These are phyloP conservation scores for Drosophila paulistorum DNA, from an alignment of 1,140 invertebrate genomes.

Conservation along the genomic window DNA sequence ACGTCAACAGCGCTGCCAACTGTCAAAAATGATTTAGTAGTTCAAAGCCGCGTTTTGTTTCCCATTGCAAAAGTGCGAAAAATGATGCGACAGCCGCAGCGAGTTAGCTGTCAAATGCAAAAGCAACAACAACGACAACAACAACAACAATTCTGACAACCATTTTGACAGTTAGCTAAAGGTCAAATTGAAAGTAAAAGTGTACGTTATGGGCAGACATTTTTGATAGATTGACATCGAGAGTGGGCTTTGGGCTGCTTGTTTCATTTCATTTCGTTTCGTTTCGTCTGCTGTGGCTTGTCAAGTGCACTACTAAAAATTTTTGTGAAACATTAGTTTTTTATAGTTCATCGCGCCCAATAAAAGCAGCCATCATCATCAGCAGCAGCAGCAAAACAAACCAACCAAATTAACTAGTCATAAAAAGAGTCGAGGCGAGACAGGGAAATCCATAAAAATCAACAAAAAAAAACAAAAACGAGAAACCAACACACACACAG, in stretches of 20 bases:
- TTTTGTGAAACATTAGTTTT: constrained; percentile 60
- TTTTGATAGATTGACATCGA: constrained; percentile 69
- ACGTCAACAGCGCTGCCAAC: constrained; percentile 64
- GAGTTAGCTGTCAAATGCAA: constrained; percentile 68
- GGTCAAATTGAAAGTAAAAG: constrained; percentile 75
- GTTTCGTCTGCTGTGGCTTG: constrained; percentile 25
- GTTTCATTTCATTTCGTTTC: too few relatives aligned
- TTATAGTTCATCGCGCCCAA: constrained; percentile 73
- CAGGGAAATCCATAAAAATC: constrained; percentile 22
- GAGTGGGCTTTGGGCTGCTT: not conserved
- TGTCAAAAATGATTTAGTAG: constrained; percentile 82
- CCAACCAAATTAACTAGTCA: constrained; percentile 76
- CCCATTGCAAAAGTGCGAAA: constrained; percentile 60
- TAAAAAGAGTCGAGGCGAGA: constrained; percentile 45
- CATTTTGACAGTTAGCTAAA: constrained; percentile 76
- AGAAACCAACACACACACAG: constrained; percentile 6
- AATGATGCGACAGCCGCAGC: constrained; percentile 48
- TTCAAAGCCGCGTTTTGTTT: constrained; percentile 79
- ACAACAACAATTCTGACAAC: constrained; percentile 41
- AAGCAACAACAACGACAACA: constrained; percentile 29
- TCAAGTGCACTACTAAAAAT: constrained; percentile 60
- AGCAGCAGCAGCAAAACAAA: constrained; percentile 69
- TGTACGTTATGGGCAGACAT: constrained; percentile 39
- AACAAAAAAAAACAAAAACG: not conserved
- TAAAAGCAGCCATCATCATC: constrained; percentile 34